Conservation (phyloP, 2,797 vertebrate genomes). For the Lacerta agilis region DNA sequence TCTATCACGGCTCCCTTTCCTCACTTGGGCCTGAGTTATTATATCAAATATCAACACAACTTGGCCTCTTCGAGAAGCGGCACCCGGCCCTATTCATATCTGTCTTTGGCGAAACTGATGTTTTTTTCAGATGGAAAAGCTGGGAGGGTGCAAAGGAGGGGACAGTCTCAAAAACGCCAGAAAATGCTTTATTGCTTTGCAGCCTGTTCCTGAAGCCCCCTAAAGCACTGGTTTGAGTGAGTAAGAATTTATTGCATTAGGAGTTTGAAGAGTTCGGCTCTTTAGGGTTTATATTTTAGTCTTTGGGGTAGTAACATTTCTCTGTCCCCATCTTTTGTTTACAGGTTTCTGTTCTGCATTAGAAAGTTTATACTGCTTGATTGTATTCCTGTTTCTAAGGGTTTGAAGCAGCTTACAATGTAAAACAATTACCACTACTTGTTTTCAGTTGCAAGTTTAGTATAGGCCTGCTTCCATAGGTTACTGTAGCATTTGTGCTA, state of each 20-base stretch:
- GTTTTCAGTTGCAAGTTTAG: slow-evolving; percentile 14
- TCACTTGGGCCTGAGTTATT: slow-evolving; percentile 48
- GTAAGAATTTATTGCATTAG: not conserved
- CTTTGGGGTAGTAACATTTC: not conserved
- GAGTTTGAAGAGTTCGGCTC: not conserved
- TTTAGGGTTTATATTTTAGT: accelerated
- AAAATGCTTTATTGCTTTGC: slow-evolving; percentile 39
- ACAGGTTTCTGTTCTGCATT: not conserved
- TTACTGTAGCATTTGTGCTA: slow-evolving; percentile 27
- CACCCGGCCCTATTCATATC: slow-evolving; percentile 48
- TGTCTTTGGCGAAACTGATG: slow-evolving; percentile 55
- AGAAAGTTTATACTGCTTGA: not conserved
- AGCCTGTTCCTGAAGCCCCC: accelerated
- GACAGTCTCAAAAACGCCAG: slow-evolving; percentile 19
- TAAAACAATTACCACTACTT: not conserved
- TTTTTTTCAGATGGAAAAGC: slow-evolving; percentile 63
- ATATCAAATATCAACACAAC: slow-evolving; percentile 66
- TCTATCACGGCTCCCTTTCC: slow-evolving; percentile 65
- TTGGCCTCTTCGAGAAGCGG: slow-evolving; percentile 44
- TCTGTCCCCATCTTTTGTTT: not conserved
- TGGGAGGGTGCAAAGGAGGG: not conserved
- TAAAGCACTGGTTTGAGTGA: not conserved
- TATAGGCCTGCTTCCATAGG: accelerated
- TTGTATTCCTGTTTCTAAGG: slow-evolving; percentile 31
- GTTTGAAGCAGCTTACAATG: not conserved